These are phyloP conservation scores for Vulpes ferrilata DNA, from an alignment of 2,113 vertebrate genomes.

Conservation along the genomic window DNA sequence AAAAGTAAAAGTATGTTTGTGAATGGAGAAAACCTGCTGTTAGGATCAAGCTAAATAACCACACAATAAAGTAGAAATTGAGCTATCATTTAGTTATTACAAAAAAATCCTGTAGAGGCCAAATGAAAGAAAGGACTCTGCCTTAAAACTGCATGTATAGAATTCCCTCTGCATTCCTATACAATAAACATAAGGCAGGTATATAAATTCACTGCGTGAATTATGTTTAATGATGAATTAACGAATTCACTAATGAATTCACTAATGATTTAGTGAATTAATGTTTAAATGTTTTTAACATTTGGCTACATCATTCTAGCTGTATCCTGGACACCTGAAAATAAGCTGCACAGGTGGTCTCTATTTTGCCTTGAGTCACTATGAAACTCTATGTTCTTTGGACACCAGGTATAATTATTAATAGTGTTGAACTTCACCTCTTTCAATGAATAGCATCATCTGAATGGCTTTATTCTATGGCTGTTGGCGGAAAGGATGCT, in stretches of 20 bases:
- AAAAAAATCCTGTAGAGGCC: neutral
- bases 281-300: neutral
- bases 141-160: neutral
- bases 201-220: neutral
- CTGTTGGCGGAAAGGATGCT: neutral
- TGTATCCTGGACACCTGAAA: neutral
- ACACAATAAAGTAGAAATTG: neutral
- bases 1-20: neutral
- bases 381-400: neutral
- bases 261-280: no score
- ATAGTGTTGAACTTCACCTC: neutral
- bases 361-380: neutral
- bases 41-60: neutral
- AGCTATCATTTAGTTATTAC: neutral
- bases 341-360: neutral
- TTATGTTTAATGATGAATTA: no score
- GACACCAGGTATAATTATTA: neutral
- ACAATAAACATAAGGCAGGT: neutral
- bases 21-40: neutral
- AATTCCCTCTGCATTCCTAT: neutral
- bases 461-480: neutral
- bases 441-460: neutral
- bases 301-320: neutral
- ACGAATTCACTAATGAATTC: no score
- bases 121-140: neutral